Base-by-base conservation (phyloP, 2,113 vertebrate species). In the Pluvialis apricaria region DNA sequence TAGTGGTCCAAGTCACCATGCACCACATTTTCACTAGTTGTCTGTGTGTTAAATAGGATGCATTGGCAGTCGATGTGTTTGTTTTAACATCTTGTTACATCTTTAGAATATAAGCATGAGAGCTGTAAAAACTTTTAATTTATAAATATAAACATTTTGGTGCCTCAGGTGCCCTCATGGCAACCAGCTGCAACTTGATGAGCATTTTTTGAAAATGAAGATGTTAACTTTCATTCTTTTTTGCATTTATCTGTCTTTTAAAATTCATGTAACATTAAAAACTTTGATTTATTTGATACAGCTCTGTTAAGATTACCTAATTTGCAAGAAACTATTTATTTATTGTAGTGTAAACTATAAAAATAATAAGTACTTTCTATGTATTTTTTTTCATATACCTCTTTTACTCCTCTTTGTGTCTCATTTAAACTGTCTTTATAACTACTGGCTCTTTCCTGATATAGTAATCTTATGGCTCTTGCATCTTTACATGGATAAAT, bases 71-170 rank as follows among this genome's bases (percentile, higher is more conserved):
- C 26, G 20, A 52, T 86, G 13, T 36, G 8, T 80, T 82, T 76
- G 34, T 32, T 91, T 78, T 77, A 73, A 65, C 36, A 36, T 84
- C 64, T 91, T 86, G 20, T n/a, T 80, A 22, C 11, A 6, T 64
- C 69, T 92, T 84, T 40, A 65, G 34, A 77, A 20, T 45, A 34
- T 25, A 65, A 25, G 6, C 72, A 32, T 31, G 84, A 71, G 70
- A 90, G 68, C 76, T 80, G 76, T 94, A 80, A 94, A 79, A 95
- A 68, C 80, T 64, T 70, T 22, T 72, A 19, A 62, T 86, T 92
- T 92, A 57, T 88, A 79, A 77, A 91, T 83, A 89, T 29, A 15
- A 44, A 31, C 6, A 8, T 71, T 47, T 86, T 45, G 24, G 22
- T 83, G 44, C 68, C n/a, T 88, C 52, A 58, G 28, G 22, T 92